phyloP scores from a whole-genome alignment of 2,113 vertebrate genomes.

The Anseranas semipalmata region DNA sequence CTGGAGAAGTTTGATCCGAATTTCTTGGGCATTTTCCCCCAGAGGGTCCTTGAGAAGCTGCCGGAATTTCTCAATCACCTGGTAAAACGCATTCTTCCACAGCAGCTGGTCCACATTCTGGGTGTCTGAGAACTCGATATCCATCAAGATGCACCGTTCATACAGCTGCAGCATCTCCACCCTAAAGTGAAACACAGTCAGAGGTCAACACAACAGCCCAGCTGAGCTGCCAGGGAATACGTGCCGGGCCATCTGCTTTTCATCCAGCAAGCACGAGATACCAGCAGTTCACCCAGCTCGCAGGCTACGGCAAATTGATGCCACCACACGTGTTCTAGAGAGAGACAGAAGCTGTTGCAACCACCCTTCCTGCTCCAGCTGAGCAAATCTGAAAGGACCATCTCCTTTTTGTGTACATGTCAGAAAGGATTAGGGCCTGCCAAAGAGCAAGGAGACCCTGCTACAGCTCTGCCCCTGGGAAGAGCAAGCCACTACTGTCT shows the following conservation, averaged over 20 bases:
- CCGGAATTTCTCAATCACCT: conserved; percentile 97
- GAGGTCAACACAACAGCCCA: background rate
- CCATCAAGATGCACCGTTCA: conserved; percentile 90
- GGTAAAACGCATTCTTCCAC: conserved; percentile 98
- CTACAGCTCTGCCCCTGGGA: background rate
- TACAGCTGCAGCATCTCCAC: conserved; percentile 90
- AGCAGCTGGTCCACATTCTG: conserved; percentile 95
- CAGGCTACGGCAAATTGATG: accelerated
- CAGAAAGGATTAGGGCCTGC: background rate
- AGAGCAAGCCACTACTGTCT: background rate
- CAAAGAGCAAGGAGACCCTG: background rate
- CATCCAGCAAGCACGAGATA: background rate
- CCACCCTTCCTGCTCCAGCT: background rate
- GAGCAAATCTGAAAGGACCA: background rate
- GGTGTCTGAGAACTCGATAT: conserved; percentile 93
- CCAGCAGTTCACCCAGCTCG: background rate
- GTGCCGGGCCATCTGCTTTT: background rate
- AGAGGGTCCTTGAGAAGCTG: conserved; percentile 92
- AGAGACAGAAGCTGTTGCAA: background rate
- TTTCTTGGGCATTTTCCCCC: conserved; percentile 80
- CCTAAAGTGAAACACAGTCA: conserved; percentile 67
- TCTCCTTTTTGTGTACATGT: background rate
- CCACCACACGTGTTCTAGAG: background rate
- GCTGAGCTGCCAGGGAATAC: background rate
- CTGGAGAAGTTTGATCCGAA: conserved; percentile 88